phyloP scores from a whole-genome alignment of 2,113 vertebrate species.

The Paramisgurnus dabryanus region DNA sequence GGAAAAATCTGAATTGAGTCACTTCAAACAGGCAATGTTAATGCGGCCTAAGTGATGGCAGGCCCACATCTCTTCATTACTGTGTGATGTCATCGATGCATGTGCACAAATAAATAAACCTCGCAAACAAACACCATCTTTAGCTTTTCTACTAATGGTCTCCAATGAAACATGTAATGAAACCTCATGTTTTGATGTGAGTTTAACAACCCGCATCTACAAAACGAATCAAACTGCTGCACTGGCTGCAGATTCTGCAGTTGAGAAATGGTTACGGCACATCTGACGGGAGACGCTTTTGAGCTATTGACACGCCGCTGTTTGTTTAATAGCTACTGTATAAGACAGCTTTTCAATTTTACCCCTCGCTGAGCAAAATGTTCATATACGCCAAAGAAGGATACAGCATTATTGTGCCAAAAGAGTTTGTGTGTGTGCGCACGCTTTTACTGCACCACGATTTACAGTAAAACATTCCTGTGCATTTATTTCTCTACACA shows the following conservation, averaged over 20 bases:
- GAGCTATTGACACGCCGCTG: slow-evolving; percentile 69
- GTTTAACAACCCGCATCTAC: slow-evolving; percentile 33
- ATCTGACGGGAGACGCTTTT: slow-evolving; percentile 63
- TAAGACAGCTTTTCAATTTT: slow-evolving; percentile 77
- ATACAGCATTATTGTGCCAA: slow-evolving; percentile 61
- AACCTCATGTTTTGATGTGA: slow-evolving; percentile 51
- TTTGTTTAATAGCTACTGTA: slow-evolving; percentile 73
- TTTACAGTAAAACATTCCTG: background rate
- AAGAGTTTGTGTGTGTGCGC: background rate
- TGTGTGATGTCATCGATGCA: too few species aligned
- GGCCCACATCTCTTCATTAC: too few species aligned
- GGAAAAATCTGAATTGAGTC: too few species aligned
- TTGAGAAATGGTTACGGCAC: too few species aligned
- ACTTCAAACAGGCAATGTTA: too few species aligned
- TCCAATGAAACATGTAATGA: slow-evolving; percentile 58
- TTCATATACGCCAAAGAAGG: slow-evolving; percentile 67
- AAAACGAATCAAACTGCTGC: background rate
- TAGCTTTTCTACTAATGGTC: slow-evolving; percentile 51
- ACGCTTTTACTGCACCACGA: background rate
- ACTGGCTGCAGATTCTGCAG: background rate
- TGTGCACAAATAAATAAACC: too few species aligned
- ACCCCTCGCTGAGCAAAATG: slow-evolving; percentile 70
- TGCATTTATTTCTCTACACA: too few species aligned
- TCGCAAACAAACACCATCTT: too few species aligned
- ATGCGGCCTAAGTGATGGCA: too few species aligned